Evolutionary conservation across 2,888 invertebrate genomes (phyloP).

Genomic region (Ryuthela nishihirai): DNA sequence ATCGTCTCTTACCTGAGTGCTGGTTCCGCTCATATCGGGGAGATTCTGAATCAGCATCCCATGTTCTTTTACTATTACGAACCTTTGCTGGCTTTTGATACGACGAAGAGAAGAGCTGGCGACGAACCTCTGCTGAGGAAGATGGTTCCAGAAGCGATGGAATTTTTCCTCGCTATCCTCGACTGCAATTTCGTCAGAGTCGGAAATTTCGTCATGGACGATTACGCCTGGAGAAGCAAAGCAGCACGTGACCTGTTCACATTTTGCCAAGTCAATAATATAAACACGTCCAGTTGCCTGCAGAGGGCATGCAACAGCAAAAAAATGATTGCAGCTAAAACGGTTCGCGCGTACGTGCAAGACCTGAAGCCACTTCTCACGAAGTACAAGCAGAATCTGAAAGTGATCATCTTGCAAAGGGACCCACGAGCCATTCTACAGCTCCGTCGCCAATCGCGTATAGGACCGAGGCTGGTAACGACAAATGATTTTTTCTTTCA

Average conservation of each 20-base stretch:
- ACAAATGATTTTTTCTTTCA: slow-evolving; percentile 29
- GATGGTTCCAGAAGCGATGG: slow-evolving; percentile 14
- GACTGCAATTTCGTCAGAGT: slow-evolving; percentile 17
- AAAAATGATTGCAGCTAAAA: slow-evolving; percentile 4
- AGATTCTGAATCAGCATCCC: slow-evolving; percentile 17
- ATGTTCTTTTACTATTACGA: slow-evolving; percentile 24
- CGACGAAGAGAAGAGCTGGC: slow-evolving; percentile 11
- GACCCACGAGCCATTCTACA: slow-evolving; percentile 27
- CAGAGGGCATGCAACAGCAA: slow-evolving; percentile 13
- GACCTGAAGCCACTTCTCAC: slow-evolving; percentile 15
- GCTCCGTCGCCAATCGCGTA: slow-evolving; percentile 3
- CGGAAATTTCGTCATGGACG: background rate
- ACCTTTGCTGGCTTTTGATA: slow-evolving; percentile 22
- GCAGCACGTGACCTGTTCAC: background rate
- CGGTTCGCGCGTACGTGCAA: slow-evolving; percentile 20
- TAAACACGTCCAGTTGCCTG: slow-evolving; percentile 12
- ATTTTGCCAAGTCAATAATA: background rate
- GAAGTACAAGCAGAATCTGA: slow-evolving; percentile 7
- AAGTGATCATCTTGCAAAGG: slow-evolving; percentile 21
- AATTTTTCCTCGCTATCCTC: slow-evolving; percentile 15
- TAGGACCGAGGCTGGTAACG: slow-evolving; percentile 9
- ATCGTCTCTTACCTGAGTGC: slow-evolving; percentile 25
- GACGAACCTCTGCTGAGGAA: slow-evolving; percentile 25
- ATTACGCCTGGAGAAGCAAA: background rate
- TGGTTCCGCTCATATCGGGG: slow-evolving; percentile 12